phyloP scores from a whole-genome alignment of 2,888 invertebrate species.

The Temnothorax rugatulus region DNA sequence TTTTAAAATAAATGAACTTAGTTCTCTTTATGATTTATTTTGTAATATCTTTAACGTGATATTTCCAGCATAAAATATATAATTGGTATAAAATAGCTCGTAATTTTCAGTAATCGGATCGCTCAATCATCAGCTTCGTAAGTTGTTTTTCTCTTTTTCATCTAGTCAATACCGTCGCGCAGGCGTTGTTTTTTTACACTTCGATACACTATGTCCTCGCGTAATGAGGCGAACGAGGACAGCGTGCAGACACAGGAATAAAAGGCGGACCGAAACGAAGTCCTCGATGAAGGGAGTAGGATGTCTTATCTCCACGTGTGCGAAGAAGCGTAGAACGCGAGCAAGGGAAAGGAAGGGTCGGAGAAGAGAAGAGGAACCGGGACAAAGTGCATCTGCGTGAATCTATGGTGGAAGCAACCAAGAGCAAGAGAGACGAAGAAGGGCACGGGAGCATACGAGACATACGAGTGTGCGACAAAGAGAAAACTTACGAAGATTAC shows the following conservation, averaged over 20 bases:
- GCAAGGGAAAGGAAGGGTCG: not conserved
- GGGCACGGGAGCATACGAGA: not conserved
- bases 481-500: conserved; percentile 13
- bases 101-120: not conserved
- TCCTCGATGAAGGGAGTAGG: conserved; percentile 18
- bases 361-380: conserved; percentile 4
- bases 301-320: conserved; percentile 20
- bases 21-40: not conserved
- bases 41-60: not conserved
- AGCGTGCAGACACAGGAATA: not conserved
- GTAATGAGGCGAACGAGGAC: conserved; percentile 24
- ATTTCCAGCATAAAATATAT: not conserved
- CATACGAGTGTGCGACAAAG: not conserved
- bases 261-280: conserved; percentile 29
- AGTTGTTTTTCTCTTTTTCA: not conserved
- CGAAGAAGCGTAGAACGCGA: not conserved
- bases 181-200: conserved; percentile 27
- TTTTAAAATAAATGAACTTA: not conserved
- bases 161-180: not conserved
- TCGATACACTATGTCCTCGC: not conserved
- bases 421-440: conserved; percentile 22
- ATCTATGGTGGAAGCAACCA: not conserved
- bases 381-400: conserved; percentile 29
- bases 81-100: not conserved
- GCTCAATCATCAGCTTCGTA: not conserved